Base-by-base conservation (phyloP, 2,113 vertebrate genomes). In the Anthoscopus minutus region DNA sequence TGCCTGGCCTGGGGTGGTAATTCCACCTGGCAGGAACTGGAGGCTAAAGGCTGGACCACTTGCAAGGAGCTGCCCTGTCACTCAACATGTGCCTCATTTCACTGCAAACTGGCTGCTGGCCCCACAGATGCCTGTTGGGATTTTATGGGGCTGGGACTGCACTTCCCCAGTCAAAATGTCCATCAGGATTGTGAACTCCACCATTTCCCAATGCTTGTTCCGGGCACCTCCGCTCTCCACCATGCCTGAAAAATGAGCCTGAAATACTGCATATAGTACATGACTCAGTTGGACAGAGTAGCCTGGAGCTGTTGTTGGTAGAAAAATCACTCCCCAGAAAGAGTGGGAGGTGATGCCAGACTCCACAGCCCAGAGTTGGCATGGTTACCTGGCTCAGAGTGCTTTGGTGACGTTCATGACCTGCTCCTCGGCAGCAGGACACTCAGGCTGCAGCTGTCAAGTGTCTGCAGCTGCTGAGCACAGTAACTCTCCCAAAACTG, bases 351-450 rank as follows among this genome's bases (percentile, higher is more conserved):
- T 0, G 0, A 33, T 23, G 16, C 27, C 61, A 81, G 27, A 42
- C 18, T 27, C 30, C 15, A 28, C 14, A 16, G 14, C 14, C 37
- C 0, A 0, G 15, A 10, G 21, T 0, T 17, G 4, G 14, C 13
- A 4, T 0, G 28, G 51, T n/a, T 86, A 45, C 44, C 54, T 45
- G 51, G 50, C 42, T 73, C 65, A 23, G 31, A 45, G 31, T 4
- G 15, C 54, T 38, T 10, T 1, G 13, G 12, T 13, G 47, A 79
- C 9, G 13, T 6, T 65, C 14, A 2, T 35, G 58, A 51, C 31
- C 67, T 23, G 38, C 38, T 72, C 44, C 20, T 1, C 5, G 47
- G 23, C 24, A 35, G 58, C 80, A 56, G 3, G 15, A 69, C 64
- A 53, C 23, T 25, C 4, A 6, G 57, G 38, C 86, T 57, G 67